Percentiles rank a stretch among this genome's conserved stretches.
Evolutionary conservation across 2,797 vertebrate species (phyloP).

Genomic region (Moxostoma hubbsi): DNA sequence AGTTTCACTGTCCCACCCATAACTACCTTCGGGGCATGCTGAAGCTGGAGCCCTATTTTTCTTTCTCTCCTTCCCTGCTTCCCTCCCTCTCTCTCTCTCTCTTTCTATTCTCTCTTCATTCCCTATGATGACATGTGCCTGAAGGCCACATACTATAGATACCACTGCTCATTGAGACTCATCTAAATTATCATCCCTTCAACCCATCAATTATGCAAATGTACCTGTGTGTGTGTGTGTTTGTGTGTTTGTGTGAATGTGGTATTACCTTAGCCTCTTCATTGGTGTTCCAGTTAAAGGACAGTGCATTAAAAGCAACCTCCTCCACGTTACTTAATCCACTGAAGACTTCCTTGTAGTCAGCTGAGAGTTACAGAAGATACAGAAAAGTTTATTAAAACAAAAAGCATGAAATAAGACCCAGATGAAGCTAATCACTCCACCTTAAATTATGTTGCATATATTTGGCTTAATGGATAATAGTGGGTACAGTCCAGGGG

Average conservation of each 20-base stretch:
- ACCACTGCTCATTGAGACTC: constrained; percentile 73
- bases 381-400: neutral
- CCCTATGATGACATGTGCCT: constrained; percentile 76
- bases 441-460: neutral
- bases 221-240: constrained; percentile 23
- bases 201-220: constrained; percentile 52
- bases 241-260: constrained; percentile 21
- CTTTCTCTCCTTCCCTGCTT: constrained; percentile 25
- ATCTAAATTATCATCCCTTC: constrained; percentile 63
- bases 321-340: constrained; percentile 93
- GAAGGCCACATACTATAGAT: constrained; percentile 82
- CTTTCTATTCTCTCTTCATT: constrained; percentile 42
- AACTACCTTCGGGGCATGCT: constrained; percentile 53
- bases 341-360: constrained; percentile 96
- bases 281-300: constrained; percentile 92
- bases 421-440: neutral
- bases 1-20: constrained; percentile 61
- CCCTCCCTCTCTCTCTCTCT: constrained; percentile 17
- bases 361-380: constrained; percentile 75
- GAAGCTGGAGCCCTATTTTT: constrained; percentile 43
- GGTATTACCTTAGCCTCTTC: constrained; percentile 94
- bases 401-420: neutral
- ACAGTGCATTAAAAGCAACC: constrained; percentile 93
- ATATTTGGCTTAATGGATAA: too few relatives aligned
- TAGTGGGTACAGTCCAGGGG: too few relatives aligned